Conservation (phyloP, 2,113 vertebrate species). For the Calidris pugnax region DNA sequence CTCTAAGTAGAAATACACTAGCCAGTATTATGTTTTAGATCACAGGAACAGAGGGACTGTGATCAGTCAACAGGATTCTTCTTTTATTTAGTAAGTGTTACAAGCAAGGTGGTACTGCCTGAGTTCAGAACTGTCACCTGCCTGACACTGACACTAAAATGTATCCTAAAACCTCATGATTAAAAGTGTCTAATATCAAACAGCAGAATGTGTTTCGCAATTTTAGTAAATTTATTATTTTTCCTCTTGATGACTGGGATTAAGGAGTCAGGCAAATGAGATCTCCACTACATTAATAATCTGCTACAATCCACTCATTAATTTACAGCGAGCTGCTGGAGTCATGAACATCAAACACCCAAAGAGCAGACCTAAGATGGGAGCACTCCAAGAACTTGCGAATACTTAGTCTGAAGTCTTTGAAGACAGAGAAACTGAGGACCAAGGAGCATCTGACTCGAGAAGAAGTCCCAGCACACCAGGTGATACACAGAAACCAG, state of each 20-base stretch:
- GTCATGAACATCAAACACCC: accelerated
- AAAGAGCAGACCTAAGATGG: neutral
- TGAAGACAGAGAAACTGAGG: neutral
- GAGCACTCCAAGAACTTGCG: neutral
- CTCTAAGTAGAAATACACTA: neutral
- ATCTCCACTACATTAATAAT: neutral
- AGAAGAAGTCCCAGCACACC: neutral
- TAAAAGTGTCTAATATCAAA: neutral
- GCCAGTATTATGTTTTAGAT: neutral
- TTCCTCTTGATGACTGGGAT: neutral
- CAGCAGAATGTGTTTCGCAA: neutral
- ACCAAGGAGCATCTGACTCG: neutral
- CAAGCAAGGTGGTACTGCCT: neutral
- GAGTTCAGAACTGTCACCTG: neutral
- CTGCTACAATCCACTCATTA: neutral
- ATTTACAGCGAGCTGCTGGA: neutral
- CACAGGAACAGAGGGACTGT: neutral
- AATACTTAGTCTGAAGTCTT: neutral
- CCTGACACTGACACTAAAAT: neutral
- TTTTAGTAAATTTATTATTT: neutral
- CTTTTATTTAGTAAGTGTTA: neutral
- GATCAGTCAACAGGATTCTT: neutral
- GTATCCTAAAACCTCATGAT: neutral
- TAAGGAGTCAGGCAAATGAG: neutral
- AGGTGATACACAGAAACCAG: neutral